A percentile compares a stretch with the other conserved stretches of the same genome.
phyloP scores from a whole-genome alignment of 2,797 vertebrate genomes.

The Oreochromis grahami region DNA sequence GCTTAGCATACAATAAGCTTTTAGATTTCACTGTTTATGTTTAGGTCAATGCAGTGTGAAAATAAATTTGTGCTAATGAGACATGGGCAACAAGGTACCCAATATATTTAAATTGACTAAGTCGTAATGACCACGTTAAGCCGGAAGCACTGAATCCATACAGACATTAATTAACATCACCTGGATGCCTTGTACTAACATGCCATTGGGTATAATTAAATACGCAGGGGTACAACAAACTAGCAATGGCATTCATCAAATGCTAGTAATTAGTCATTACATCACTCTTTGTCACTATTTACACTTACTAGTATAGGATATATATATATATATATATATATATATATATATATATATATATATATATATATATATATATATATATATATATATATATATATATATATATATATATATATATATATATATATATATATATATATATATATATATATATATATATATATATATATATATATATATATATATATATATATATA shows the following conservation, averaged over 20 bases:
- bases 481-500: fast-evolving
- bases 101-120: neutral
- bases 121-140: neutral
- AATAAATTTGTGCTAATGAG: neutral
- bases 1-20: neutral
- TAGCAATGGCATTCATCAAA: neutral
- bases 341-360: fast-evolving
- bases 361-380: fast-evolving
- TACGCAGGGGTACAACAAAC: neutral
- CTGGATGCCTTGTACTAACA: neutral
- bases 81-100: neutral
- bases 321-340: fast-evolving
- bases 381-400: fast-evolving
- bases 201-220: neutral
- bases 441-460: fast-evolving
- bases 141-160: neutral
- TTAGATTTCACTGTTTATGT: neutral
- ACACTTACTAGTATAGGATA: neutral
- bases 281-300: neutral
- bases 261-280: neutral
- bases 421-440: fast-evolving
- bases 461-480: fast-evolving
- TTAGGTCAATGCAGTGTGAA: neutral
- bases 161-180: conserved; percentile 10
- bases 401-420: fast-evolving